Evolutionary conservation across 2,113 vertebrate species (phyloP).

Genomic region (Atrichornis clamosus): DNA sequence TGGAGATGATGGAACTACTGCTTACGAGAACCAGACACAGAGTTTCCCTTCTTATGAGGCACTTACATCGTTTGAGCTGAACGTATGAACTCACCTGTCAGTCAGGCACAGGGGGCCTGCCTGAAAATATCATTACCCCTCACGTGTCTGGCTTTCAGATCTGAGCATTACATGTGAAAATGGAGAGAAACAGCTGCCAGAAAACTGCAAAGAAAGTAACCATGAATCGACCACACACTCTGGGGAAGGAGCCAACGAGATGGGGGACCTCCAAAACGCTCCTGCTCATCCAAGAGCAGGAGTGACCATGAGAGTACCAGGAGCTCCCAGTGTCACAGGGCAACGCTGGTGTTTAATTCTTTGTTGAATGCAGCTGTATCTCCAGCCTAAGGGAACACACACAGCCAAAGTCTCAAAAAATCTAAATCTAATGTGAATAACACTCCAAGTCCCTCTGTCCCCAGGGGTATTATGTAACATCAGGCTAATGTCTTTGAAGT

Average conservation of each 20-base stretch:
- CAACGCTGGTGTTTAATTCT: background rate
- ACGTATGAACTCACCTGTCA: conserved; percentile 60
- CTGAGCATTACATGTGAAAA: background rate
- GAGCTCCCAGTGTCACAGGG: background rate
- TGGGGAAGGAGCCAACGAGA: background rate
- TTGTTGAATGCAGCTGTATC: background rate
- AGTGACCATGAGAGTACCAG: background rate
- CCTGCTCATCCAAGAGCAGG: background rate
- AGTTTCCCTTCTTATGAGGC: conserved; percentile 1
- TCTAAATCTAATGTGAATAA: background rate
- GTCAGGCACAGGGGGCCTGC: background rate
- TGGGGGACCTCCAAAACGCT: background rate
- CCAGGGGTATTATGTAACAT: background rate
- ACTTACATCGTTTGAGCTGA: background rate
- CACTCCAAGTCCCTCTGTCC: background rate
- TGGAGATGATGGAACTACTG: conserved; percentile 9
- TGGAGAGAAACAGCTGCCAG: background rate
- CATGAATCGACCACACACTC: background rate
- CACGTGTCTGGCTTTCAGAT: background rate
- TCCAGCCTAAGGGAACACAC: background rate
- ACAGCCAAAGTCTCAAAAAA: background rate
- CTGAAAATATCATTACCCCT: conserved; percentile 15
- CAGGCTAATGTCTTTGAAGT: background rate
- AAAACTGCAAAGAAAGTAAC: background rate
- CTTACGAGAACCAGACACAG: conserved; percentile 12